These are phyloP conservation scores for Pemphigus obesinymphae DNA, from an alignment of 1,140 invertebrate species.

Conservation along the genomic window DNA sequence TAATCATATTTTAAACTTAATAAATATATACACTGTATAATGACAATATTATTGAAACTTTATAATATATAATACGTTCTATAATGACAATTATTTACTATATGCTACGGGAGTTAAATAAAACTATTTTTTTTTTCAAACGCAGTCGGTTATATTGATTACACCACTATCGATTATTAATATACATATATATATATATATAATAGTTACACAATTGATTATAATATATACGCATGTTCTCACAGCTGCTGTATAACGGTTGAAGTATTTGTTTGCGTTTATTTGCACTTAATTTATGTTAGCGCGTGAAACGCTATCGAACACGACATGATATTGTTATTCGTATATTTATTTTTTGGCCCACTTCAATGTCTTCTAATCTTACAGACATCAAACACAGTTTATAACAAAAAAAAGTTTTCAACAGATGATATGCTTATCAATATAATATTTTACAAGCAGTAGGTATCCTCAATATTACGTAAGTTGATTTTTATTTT, in stretches of 20 bases:
- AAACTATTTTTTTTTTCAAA: not conserved
- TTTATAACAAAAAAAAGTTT: not conserved
- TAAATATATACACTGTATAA: too few relatives aligned
- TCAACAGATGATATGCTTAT: conserved; percentile 1
- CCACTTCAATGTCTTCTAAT: conserved; percentile 9
- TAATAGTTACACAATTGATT: too few relatives aligned
- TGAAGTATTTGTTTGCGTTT: conserved; percentile 23
- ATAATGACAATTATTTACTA: not conserved
- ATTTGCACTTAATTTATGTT: not conserved
- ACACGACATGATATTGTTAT: not conserved
- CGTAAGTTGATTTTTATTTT: not conserved
- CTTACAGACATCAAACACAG: not conserved
- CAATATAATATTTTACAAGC: not conserved
- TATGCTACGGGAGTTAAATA: not conserved
- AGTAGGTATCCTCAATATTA: not conserved
- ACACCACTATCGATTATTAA: not conserved
- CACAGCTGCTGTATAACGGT: too few relatives aligned
- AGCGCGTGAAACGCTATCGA: not conserved
- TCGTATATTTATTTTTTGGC: not conserved
- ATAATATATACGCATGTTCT: too few relatives aligned
- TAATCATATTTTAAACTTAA: conserved; percentile 54
- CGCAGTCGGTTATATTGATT: not conserved
- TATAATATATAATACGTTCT: too few relatives aligned
- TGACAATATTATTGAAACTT: too few relatives aligned
- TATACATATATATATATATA: not conserved